Base-by-base conservation (phyloP, 2,888 invertebrate genomes). In the Dicyrtomina minuta region DNA sequence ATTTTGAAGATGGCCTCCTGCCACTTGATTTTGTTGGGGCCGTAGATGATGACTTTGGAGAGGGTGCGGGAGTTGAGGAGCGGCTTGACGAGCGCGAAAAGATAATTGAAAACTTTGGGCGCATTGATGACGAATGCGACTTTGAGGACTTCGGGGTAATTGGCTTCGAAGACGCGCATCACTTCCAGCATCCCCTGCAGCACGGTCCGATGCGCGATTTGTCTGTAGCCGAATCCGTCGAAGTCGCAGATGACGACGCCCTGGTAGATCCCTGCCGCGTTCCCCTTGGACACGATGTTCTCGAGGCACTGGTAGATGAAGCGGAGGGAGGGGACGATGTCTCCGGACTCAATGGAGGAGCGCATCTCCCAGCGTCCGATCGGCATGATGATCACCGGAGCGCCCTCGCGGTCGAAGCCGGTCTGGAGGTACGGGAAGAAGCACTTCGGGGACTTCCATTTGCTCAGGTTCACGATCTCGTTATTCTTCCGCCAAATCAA, bases 221-320 rank as follows among this genome's bases (percentile, higher is more conserved):
- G 77, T 10, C 71, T 43, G 55, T 73, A 74, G 15, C 73, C 70
- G 68, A 74, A 77, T 56, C 71, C 66, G 58, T 74, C 74, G 73
- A 76, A 77, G 56, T 77, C 73, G 46, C 71, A 70, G 51, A 77
- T 72, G 39, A 71, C 64, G 26, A 70, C 56, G 33, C 70, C 67
- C 46, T 72, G 70, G 46, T 51, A 65, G 24, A 72, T 67, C 13
- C 64, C 64, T 26, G 39, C 43, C 20, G 46, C 17, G 17, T 59
- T 67, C 6, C 60, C 65, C 15, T 46, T 39, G 1, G 61, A 46
- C 17, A 62, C 62, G 12, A 72, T 6, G 20, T 46, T 67, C 22
- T 72, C 72, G 51, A 72, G 20, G 1, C 60, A 44, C 49, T 72
- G 72, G 53, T 70, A 72, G 22, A 72, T 67, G 53, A 70, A 72